Conservation (phyloP, 92 coral and sea anemone species). For the Bergia puertoricense region DNA sequence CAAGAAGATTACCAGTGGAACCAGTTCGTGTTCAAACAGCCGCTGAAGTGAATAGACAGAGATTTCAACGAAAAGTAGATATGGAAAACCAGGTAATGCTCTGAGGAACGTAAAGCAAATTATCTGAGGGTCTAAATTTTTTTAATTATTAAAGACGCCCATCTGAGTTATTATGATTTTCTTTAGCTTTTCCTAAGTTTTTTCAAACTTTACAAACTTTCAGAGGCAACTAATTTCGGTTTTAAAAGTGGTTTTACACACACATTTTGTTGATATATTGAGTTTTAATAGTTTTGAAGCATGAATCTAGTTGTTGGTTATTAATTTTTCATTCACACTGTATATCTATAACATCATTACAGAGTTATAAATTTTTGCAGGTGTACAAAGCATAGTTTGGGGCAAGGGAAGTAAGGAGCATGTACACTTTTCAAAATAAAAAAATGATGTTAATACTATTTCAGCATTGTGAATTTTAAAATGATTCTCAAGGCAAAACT, state of each 20-base stretch:
- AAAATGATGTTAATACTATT: too few relatives aligned
- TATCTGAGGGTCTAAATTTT: neutral
- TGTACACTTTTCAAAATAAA: too few relatives aligned
- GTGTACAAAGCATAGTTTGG: too few relatives aligned
- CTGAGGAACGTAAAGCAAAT: neutral
- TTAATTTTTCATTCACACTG: neutral
- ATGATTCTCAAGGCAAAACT: too few relatives aligned
- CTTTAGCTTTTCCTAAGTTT: too few relatives aligned
- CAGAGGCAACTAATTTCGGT: neutral
- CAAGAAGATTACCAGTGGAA: constrained; percentile 60
- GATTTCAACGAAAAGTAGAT: constrained; percentile 90
- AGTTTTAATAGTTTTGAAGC: neutral
- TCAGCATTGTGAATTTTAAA: too few relatives aligned
- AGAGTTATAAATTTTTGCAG: too few relatives aligned
- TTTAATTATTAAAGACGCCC: neutral
- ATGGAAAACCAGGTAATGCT: constrained; percentile 85
- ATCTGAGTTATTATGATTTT: neutral
- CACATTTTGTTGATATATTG: too few relatives aligned
- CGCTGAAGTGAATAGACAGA: constrained; percentile 88
- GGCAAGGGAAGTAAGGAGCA: too few relatives aligned
- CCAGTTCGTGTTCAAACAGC: constrained; percentile 89
- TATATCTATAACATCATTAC: neutral
- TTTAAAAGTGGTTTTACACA: neutral
- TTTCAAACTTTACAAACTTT: neutral
- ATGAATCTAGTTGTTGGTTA: neutral